A percentile compares a stretch with the other conserved stretches of the same genome.
These are phyloP conservation scores for Oncorhynchus tshawytscha DNA, from an alignment of 2,113 vertebrate species.

Conservation along the genomic window DNA sequence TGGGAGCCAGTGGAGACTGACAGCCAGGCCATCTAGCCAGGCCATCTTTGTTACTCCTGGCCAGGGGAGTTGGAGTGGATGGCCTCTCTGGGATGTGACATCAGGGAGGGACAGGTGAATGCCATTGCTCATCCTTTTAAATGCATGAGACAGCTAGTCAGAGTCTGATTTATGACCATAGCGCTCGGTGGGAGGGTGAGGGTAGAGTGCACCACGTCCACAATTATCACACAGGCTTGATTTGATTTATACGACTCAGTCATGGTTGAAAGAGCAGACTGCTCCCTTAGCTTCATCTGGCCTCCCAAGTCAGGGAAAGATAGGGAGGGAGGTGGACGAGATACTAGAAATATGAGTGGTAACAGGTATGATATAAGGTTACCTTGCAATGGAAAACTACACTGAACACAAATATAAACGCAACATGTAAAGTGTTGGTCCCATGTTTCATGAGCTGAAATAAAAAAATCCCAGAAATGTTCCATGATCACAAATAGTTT, in stretches of 20 bases:
- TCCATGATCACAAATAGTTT: too few species aligned
- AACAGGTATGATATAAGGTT: neutral
- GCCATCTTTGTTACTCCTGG: conserved; percentile 17
- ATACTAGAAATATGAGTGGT: neutral
- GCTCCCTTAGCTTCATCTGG: neutral
- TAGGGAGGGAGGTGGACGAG: neutral
- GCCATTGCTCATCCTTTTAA: conserved; percentile 44
- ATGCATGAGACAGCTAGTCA: conserved; percentile 41
- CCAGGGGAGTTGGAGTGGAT: neutral
- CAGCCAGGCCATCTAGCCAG: conserved; percentile 25
- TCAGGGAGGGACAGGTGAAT: conserved; percentile 29
- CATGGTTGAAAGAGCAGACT: neutral
- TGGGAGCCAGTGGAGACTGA: conserved; percentile 37
- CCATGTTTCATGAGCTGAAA: too few species aligned
- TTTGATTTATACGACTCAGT: neutral
- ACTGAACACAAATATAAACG: too few species aligned
- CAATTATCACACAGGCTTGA: neutral
- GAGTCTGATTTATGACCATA: conserved; percentile 39
- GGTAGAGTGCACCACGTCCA: conserved; percentile 6
- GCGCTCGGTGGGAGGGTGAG: conserved; percentile 10
- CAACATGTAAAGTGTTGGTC: too few species aligned
- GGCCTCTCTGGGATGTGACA: conserved; percentile 41
- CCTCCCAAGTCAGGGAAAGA: neutral
- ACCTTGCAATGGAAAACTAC: too few species aligned
- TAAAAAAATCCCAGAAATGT: too few species aligned